phyloP scores from a whole-genome alignment of 1,140 invertebrate species.

The Gyrodactylus bullatarudis region DNA sequence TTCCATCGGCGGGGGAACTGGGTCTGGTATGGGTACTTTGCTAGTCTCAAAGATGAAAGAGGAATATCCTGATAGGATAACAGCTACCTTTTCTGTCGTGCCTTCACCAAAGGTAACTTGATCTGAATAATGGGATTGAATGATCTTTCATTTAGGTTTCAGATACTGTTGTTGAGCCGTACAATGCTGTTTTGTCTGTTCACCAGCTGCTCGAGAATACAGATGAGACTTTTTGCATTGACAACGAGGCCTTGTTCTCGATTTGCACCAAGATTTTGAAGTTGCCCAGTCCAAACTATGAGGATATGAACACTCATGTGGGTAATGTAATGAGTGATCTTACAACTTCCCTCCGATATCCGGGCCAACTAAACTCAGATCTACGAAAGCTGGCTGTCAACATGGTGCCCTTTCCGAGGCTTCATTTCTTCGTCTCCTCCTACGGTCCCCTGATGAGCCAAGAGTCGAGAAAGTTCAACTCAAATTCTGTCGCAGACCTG shows the following conservation, averaged over 20 bases:
- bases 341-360: conserved; percentile 40
- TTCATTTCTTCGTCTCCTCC: conserved; percentile 45
- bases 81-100: conserved; percentile 1
- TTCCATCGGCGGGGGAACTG: conserved; percentile 11
- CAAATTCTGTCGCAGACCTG: conserved; percentile 18
- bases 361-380: conserved; percentile 36
- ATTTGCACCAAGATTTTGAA: conserved; percentile 20
- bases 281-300: conserved; percentile 27
- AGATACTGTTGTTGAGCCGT: conserved; percentile 20
- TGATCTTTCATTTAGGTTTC: conserved; percentile 12
- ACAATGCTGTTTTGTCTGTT: conserved; percentile 19
- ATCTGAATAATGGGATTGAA: too few relatives aligned
- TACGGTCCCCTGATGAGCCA: conserved; percentile 31
- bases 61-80: conserved; percentile 11
- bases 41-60: conserved; percentile 15
- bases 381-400: conserved; percentile 35
- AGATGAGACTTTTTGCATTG: conserved; percentile 18
- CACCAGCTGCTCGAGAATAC: conserved; percentile 20
- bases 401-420: conserved; percentile 35
- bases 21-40: conserved; percentile 15
- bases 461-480: conserved; percentile 22
- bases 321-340: conserved; percentile 35
- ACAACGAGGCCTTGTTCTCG: conserved; percentile 29
- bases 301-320: conserved; percentile 28
- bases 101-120: conserved; percentile 9